These are phyloP conservation scores for Tachina lurida DNA, from an alignment of 2,888 invertebrate species.

Conservation along the genomic window DNA sequence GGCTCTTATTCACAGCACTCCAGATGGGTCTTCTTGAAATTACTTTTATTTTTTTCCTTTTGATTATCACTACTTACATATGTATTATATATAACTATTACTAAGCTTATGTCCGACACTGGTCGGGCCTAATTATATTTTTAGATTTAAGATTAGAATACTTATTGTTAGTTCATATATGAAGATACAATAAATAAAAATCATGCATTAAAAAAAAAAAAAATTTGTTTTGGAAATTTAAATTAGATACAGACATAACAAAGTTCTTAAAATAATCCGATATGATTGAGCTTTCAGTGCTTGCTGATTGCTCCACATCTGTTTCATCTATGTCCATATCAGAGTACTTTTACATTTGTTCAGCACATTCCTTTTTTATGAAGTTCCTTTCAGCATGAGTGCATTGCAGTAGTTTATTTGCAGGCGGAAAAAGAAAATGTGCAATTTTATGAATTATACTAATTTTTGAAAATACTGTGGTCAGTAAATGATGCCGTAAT, in stretches of 20 bases:
- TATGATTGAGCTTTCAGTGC: neutral
- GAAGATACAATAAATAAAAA: no score
- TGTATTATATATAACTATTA: no score
- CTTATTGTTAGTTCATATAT: no score
- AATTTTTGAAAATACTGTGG: neutral
- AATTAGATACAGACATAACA: neutral
- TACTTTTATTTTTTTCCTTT: no score
- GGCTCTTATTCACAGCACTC: no score
- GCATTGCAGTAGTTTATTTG: constrained; percentile 2
- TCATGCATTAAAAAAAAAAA: no score
- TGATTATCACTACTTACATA: no score
- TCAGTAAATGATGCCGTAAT: neutral
- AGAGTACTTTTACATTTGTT: neutral
- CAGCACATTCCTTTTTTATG: neutral
- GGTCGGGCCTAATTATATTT: no score
- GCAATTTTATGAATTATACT: neutral
- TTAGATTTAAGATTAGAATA: no score
- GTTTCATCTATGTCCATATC: neutral
- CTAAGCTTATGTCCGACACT: no score
- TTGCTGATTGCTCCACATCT: neutral
- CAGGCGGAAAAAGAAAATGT: constrained; percentile 1
- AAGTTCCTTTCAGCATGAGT: neutral
- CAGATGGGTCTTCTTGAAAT: no score
- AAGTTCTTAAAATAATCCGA: neutral
- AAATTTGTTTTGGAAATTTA: no score